phyloP scores from a whole-genome alignment of 2,888 invertebrate genomes.

The Phania funesta region DNA sequence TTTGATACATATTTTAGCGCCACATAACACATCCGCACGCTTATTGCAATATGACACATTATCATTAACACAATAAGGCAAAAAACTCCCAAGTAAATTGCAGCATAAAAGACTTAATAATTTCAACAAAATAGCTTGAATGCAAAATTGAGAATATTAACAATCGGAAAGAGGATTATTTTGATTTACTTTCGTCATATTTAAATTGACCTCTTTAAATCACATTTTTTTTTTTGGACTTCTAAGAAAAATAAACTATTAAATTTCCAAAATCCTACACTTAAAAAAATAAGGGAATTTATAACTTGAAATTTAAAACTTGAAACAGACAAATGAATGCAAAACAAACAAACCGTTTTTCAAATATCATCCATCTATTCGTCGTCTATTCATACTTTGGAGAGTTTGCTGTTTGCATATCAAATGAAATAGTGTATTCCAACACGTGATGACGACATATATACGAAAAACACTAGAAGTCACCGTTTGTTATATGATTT shows the following conservation, averaged over 20 bases:
- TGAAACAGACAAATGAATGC: constrained; percentile 5
- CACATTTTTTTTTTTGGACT: no score
- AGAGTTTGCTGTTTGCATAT: constrained; percentile 59
- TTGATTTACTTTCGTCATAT: no score
- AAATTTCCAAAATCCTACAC: no score
- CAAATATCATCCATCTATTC: constrained; percentile 48
- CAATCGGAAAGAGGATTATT: no score
- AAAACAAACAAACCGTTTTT: constrained; percentile 59
- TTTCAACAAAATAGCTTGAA: neutral
- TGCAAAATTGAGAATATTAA: neutral
- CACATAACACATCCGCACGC: constrained; percentile 9
- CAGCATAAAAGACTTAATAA: constrained; percentile 24
- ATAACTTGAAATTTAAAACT: no score
- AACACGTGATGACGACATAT: constrained; percentile 62
- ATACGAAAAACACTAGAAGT: constrained; percentile 51
- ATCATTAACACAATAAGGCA: constrained; percentile 43
- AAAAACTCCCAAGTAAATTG: constrained; percentile 52
- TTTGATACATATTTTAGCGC: constrained; percentile 62
- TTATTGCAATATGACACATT: constrained; percentile 6
- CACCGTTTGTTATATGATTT: constrained; percentile 33
- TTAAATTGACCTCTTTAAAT: no score
- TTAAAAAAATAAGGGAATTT: no score
- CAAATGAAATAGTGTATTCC: constrained; percentile 58
- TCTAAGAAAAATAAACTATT: no score
- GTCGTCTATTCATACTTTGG: constrained; percentile 51